Percentiles rank a stretch among this genome's conserved stretches.
These are phyloP conservation scores for Rapana venosa DNA, from an alignment of 2,888 invertebrate species.

Conservation along the genomic window DNA sequence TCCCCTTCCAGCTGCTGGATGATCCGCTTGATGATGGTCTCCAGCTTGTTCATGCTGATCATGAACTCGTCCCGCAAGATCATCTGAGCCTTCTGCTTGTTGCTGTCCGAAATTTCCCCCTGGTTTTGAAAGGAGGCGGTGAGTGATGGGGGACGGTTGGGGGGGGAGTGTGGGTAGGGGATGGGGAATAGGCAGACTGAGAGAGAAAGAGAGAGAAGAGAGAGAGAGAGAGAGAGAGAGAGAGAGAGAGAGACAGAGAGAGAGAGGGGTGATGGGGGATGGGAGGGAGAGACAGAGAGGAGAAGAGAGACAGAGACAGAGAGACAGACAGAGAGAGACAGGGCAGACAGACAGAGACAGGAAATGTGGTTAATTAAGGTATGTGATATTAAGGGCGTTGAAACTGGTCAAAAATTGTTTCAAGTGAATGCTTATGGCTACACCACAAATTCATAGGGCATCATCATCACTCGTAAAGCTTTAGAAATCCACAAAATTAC, in stretches of 20 bases:
- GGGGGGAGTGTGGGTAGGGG: too few relatives aligned
- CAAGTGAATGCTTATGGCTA: too few relatives aligned
- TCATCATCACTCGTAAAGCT: too few relatives aligned
- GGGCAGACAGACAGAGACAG: neutral
- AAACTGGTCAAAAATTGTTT: too few relatives aligned
- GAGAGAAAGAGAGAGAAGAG: neutral
- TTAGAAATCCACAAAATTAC: too few relatives aligned
- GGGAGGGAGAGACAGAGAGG: too few relatives aligned
- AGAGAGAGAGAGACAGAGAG: neutral
- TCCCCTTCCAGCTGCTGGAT: constrained; percentile 87
- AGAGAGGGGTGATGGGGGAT: too few relatives aligned
- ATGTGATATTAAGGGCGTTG: neutral
- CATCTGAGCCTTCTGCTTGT: constrained; percentile 64
- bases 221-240: constrained; percentile 23
- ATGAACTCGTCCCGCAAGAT: constrained; percentile 80
- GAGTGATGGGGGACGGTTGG: too few relatives aligned
- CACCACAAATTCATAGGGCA: too few relatives aligned
- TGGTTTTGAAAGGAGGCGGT: too few relatives aligned
- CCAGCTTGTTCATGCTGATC: constrained; percentile 80
- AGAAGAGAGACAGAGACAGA: neutral
- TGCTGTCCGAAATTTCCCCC: neutral
- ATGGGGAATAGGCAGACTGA: neutral
- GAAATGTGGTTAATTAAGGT: neutral
- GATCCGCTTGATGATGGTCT: constrained; percentile 82
- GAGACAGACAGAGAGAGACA: neutral